A percentile compares a stretch with the other conserved stretches of the same genome.
Conservation (phyloP, 2,113 vertebrate species). For the Boulengeromyrus knoepffleri region DNA sequence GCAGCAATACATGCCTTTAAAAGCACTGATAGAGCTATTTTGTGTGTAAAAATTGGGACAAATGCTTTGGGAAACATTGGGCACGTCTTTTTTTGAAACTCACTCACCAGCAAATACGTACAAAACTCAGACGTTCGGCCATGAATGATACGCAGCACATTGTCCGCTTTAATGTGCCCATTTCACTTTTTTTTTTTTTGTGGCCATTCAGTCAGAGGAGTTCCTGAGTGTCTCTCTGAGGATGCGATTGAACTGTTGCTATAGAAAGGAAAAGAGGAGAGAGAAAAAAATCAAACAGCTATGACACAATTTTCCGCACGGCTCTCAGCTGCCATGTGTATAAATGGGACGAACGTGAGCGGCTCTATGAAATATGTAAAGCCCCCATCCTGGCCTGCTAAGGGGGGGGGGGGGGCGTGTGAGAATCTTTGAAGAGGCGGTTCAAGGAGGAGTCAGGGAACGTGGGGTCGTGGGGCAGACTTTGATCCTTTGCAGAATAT, state of each 20-base stretch:
- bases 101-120: not conserved
- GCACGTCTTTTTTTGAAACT: not conserved
- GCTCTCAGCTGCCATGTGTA: slow-evolving; percentile 4
- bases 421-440: slow-evolving; percentile 26
- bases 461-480: not conserved
- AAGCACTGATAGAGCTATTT: not conserved
- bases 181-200: not conserved
- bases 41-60: not conserved
- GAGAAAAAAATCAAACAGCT: not conserved
- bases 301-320: slow-evolving; percentile 25
- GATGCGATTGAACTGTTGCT: slow-evolving; percentile 16
- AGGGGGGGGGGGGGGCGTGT: slow-evolving; percentile 1
- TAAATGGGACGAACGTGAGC: slow-evolving; percentile 16
- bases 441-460: slow-evolving; percentile 24
- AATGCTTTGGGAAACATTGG: not conserved
- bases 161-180: not conserved
- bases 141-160: not conserved
- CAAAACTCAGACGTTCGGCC: not conserved
- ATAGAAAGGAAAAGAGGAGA: not conserved
- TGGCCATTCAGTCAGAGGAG: not conserved
- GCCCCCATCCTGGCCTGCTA: not conserved
- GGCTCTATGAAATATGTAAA: slow-evolving; percentile 29
- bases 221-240: not conserved
- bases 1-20: not conserved
- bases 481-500: slow-evolving; percentile 49